Percentiles rank a stretch among this genome's conserved stretches.
Conservation (phyloP, 2,113 vertebrate genomes). For the Microtus richardsoni region DNA sequence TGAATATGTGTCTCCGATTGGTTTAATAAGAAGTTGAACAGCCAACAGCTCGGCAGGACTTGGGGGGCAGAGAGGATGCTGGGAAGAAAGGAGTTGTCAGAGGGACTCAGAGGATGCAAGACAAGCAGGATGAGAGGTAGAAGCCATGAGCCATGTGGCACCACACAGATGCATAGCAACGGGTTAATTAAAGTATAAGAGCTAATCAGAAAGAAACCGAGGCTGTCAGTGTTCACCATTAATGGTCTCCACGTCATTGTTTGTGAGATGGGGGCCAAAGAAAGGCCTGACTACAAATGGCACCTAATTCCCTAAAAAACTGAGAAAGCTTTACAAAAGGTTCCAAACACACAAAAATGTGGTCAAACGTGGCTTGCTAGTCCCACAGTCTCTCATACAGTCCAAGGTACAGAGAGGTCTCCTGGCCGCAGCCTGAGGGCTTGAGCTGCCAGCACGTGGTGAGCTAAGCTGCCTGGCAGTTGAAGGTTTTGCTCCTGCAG, state of each 20-base stretch:
- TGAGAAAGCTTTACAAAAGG: background rate
- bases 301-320: background rate
- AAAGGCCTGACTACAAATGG: background rate
- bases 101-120: background rate
- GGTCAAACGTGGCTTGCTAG: background rate
- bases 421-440: background rate
- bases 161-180: background rate
- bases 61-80: background rate
- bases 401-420: background rate
- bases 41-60: background rate
- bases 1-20: background rate
- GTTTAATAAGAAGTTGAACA: no score
- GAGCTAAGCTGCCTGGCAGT: background rate
- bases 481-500: background rate
- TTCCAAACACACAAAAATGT: background rate
- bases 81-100: background rate
- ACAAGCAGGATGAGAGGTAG: background rate
- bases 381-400: background rate
- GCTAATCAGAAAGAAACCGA: background rate
- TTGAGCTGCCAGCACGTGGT: accelerated
- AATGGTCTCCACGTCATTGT: background rate
- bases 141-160: background rate
- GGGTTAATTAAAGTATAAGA: background rate
- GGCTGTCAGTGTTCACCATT: background rate
- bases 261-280: background rate